Conservation (phyloP, 37 sponge, comb jelly and placozoan species). For the Chondrilla cf. caribensis region DNA sequence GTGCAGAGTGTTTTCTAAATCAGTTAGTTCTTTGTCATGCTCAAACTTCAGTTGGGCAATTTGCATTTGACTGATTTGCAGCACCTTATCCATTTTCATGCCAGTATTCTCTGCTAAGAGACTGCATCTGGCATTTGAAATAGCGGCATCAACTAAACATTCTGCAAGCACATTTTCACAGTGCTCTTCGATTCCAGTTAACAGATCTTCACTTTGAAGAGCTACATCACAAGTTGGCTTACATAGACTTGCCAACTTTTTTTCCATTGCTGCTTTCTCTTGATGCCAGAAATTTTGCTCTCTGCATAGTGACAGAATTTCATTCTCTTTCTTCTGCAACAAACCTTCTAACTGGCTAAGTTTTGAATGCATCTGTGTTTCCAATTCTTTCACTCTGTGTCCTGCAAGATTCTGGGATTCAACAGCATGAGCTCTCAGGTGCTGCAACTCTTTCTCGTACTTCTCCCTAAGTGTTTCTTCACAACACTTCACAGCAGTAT, state of each 20-base stretch:
- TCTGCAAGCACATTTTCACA: neutral
- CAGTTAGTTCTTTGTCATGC: slow-evolving; percentile 22
- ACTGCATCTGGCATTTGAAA: neutral
- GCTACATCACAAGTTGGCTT: neutral
- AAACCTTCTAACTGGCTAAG: neutral
- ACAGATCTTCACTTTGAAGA: neutral
- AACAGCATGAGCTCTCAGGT: neutral
- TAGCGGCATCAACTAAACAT: neutral
- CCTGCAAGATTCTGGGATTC: neutral
- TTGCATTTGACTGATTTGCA: neutral
- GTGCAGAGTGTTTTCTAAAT: slow-evolving; percentile 27
- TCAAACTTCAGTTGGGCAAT: slow-evolving; percentile 2
- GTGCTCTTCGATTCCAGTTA: neutral
- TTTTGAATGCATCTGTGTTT: neutral
- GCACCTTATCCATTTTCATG: too few relatives aligned
- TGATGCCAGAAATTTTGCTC: neutral
- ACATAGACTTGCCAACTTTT: neutral
- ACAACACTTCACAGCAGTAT: neutral
- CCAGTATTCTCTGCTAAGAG: neutral
- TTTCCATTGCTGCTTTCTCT: neutral
- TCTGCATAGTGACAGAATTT: too few relatives aligned
- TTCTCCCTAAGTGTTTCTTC: neutral
- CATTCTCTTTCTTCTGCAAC: neutral
- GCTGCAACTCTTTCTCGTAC: neutral
- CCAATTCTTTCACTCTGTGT: neutral